Conservation (phyloP, 2,888 invertebrate genomes). For the Augiades crinisus region DNA sequence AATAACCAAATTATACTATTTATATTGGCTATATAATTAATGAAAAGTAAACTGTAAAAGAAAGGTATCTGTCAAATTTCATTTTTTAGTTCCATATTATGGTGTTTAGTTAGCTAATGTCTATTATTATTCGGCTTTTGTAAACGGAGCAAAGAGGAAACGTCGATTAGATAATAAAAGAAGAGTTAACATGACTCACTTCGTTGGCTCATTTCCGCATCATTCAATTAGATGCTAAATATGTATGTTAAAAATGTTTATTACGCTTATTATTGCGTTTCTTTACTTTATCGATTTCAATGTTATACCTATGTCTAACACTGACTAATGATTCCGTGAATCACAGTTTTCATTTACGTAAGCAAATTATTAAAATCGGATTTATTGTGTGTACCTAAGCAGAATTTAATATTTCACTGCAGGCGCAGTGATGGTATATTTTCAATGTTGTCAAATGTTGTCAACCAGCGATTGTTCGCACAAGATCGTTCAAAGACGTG, state of each 20-base stretch:
- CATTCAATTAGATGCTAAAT: conserved; percentile 4
- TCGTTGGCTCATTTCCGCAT: conserved; percentile 2
- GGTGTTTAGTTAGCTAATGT: no score
- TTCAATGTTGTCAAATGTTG: neutral
- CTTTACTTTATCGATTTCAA: conserved; percentile 5
- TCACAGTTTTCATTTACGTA: neutral
- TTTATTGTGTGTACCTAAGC: neutral
- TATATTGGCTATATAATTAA: no score
- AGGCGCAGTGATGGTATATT: neutral
- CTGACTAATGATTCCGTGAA: neutral
- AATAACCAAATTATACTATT: no score
- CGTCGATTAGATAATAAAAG: conserved; percentile 53
- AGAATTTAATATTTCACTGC: conserved; percentile 3
- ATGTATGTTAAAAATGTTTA: conserved; percentile 7
- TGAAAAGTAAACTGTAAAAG: no score
- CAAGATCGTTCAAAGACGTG: conserved; percentile 7
- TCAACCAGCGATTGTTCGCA: no score
- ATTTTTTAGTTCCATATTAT: no score
- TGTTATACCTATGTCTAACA: neutral
- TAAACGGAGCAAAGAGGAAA: conserved; percentile 41
- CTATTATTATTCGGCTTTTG: conserved; percentile 4
- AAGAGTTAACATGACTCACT: conserved; percentile 22
- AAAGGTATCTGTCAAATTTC: no score
- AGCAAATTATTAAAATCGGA: neutral
- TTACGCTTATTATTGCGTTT: neutral